These are phyloP conservation scores for Epirrita christyi DNA, from an alignment of 2,888 invertebrate species.

Conservation along the genomic window DNA sequence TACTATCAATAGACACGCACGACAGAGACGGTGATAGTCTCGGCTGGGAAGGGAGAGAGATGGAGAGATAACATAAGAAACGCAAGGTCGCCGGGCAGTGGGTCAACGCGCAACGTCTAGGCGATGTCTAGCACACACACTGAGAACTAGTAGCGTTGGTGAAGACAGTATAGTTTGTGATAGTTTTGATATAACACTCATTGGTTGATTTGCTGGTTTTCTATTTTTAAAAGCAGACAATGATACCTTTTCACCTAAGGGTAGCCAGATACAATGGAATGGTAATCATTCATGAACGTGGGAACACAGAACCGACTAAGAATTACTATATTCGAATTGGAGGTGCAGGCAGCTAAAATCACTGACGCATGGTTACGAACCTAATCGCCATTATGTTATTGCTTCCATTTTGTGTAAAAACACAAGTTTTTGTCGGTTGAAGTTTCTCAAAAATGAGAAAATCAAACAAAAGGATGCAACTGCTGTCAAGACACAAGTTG, in stretches of 20 bases:
- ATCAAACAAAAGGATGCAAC: constrained; percentile 9
- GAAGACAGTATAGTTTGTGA: constrained; percentile 39
- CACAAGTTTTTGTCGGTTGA: neutral
- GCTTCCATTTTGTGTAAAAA: no score
- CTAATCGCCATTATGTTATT: no score
- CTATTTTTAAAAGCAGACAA: no score
- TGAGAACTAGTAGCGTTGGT: constrained; percentile 54
- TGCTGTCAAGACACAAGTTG: constrained; percentile 16
- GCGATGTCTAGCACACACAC: constrained; percentile 81
- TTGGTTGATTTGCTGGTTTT: neutral
- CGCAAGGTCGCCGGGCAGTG: constrained; percentile 81
- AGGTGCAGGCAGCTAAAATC: no score
- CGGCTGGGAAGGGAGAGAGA: constrained; percentile 55
- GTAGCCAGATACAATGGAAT: no score
- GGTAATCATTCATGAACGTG: no score
- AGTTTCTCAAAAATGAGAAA: constrained; percentile 3
- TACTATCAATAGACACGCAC: constrained; percentile 74
- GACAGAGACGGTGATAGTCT: constrained; percentile 52
- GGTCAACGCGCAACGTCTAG: constrained; percentile 76
- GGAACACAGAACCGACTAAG: no score
- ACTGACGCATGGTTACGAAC: no score
- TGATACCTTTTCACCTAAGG: no score
- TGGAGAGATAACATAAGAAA: constrained; percentile 78
- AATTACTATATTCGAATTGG: no score
- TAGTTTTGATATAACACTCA: constrained; percentile 17